Evolutionary conservation across 1,140 invertebrate genomes (phyloP), one percentile per base, ranked within the genome.

Genomic region (Aphaenogaster rudis): DNA sequence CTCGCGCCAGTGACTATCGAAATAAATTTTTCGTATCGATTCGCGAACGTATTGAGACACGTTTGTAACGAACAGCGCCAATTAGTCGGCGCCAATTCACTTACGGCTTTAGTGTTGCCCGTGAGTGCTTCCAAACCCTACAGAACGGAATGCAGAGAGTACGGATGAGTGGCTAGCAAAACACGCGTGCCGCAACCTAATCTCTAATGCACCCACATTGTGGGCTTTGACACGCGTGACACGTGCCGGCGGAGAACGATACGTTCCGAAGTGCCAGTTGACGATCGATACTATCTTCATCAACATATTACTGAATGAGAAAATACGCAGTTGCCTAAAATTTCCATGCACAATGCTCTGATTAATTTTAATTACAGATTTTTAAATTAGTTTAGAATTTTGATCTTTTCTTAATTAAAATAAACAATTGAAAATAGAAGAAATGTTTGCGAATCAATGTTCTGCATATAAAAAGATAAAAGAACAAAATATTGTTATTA

Each of bases 121-220:
- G 28, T 42, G 21, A 71, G 33, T 78, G 57, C 74, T 86, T 86
- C 59, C 57, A 4, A 86, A 86, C 80, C 45, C 71, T 61, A 64
- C 74, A 52, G 66, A 74, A 59, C 33, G 7, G 8, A 69, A 36
- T 8, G 11, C 17, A 77, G 84, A 76, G 69, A 78, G 79, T 78
- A 78, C 79, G 88, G 88, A 81, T 50, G 82, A 74, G 85, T 78
- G 86, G 89, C 80, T 91, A 90, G 89, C 89, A 71, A 89, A 93
- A 92, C 89, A 54, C 72, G 54, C 64, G 42, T 48, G 86, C 90
- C 88, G 80, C 86, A 82, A 72, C 88, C 92, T 93, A 92, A 94
- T 92, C 88, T 92, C 89, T 93, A 92, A 93, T 92, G 92, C 89
- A 91, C 85, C 63, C 85, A 87, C 80, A 63, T 71, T 52, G 42